Evolutionary conservation across 2,797 vertebrate species (phyloP).

Genomic region (Myripristis murdjan): DNA sequence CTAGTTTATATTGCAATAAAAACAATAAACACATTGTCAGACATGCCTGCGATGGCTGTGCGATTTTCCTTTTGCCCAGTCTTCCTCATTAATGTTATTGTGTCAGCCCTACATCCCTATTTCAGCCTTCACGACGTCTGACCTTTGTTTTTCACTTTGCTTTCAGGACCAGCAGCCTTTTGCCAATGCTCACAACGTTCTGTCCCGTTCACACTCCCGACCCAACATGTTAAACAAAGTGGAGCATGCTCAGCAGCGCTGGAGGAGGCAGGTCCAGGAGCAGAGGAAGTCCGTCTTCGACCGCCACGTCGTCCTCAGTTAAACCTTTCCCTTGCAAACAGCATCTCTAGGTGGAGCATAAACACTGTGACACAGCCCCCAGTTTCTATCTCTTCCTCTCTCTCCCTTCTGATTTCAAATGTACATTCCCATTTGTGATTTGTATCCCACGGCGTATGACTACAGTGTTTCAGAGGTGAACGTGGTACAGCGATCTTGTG

Average conservation of each 20-base stretch:
- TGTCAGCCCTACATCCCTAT: background rate
- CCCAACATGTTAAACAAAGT: slow-evolving; percentile 98
- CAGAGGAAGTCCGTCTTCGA: slow-evolving; percentile 99
- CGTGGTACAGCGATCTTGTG: slow-evolving; percentile 14
- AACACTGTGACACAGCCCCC: slow-evolving; percentile 73
- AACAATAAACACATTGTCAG: background rate
- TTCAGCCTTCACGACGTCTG: background rate
- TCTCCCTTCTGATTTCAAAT: slow-evolving; percentile 24
- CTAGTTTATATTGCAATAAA: too few relatives aligned
- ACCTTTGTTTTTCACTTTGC: slow-evolving; percentile 20
- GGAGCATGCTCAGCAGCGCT: slow-evolving; percentile 97
- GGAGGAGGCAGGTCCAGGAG: slow-evolving; percentile 98
- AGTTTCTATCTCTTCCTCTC: slow-evolving; percentile 46
- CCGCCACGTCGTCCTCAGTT: slow-evolving; percentile 98
- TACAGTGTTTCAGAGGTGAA: slow-evolving; percentile 38
- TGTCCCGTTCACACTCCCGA: slow-evolving; percentile 94
- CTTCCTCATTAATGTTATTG: too few relatives aligned
- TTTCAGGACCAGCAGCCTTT: slow-evolving; percentile 98
- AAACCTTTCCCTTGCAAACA: slow-evolving; percentile 66
- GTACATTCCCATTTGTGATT: slow-evolving; percentile 54
- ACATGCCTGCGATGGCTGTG: background rate
- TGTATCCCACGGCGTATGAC: slow-evolving; percentile 41
- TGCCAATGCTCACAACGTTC: slow-evolving; percentile 95
- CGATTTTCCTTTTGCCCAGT: background rate
- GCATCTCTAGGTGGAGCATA: slow-evolving; percentile 41